Conservation (phyloP, 2,888 invertebrate genomes). For the Metellina segmentata region DNA sequence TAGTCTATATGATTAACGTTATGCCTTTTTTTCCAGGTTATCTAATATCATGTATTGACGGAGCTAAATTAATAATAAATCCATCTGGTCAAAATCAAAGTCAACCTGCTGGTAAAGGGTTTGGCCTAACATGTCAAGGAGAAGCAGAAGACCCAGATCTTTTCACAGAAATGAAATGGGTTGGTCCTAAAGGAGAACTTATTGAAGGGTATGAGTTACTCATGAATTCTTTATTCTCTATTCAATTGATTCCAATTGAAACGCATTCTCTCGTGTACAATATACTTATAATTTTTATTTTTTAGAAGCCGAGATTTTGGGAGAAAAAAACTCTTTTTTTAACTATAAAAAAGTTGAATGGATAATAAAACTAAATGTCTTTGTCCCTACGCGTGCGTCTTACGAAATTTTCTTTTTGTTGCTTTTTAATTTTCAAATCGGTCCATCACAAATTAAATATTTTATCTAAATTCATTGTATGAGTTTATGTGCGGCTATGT, state of each 20-base stretch:
- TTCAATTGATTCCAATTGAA: too few species aligned
- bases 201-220: constrained; percentile 49
- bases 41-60: constrained; percentile 47
- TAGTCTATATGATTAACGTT: background rate
- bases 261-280: background rate
- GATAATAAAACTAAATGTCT: background rate
- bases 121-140: constrained; percentile 77
- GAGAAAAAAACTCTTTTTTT: background rate
- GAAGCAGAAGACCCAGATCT: constrained; percentile 69
- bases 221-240: too few species aligned
- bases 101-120: constrained; percentile 74
- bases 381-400: background rate
- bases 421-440: too few species aligned
- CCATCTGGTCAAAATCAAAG: constrained; percentile 73
- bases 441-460: too few species aligned
- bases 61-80: constrained; percentile 74
- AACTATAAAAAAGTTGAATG: background rate
- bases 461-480: too few species aligned
- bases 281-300: background rate
- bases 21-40: constrained; percentile 41
- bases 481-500: too few species aligned
- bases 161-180: constrained; percentile 77
- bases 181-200: constrained; percentile 72
- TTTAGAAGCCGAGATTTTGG: background rate
- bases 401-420: too few species aligned